A percentile compares a stretch with the other conserved stretches of the same genome.
These are phyloP conservation scores for Globia sparganii DNA, from an alignment of 2,888 invertebrate species.

Conservation along the genomic window DNA sequence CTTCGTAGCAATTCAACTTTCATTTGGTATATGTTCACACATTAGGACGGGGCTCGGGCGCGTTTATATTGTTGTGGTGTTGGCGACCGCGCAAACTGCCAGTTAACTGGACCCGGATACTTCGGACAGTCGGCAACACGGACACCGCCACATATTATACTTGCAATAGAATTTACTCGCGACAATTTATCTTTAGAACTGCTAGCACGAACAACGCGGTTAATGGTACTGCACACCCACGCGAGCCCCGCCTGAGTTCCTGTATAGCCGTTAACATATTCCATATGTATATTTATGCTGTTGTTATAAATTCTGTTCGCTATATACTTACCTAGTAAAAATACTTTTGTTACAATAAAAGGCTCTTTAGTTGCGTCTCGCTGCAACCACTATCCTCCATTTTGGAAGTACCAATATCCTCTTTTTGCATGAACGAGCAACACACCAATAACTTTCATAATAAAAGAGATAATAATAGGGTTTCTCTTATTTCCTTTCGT, in stretches of 20 bases:
- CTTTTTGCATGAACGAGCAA: constrained; percentile 63
- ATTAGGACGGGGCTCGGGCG: constrained; percentile 68
- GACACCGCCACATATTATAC: constrained; percentile 65
- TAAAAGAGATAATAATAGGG: constrained; percentile 66
- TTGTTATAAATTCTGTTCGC: constrained; percentile 16
- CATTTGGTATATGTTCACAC: constrained; percentile 73
- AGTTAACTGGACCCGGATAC: constrained; percentile 70
- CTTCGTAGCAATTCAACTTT: constrained; percentile 71
- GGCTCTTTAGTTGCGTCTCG: constrained; percentile 13
- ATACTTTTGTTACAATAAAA: constrained; percentile 20
- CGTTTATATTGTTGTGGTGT: constrained; percentile 79
- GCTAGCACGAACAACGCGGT: constrained; percentile 55
- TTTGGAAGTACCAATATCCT: constrained; percentile 43
- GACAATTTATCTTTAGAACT: constrained; percentile 65
- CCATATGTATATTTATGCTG: constrained; percentile 31
- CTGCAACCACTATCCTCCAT: constrained; percentile 20
- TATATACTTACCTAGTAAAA: not conserved
- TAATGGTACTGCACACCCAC: constrained; percentile 62
- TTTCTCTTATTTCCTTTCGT: constrained; percentile 72
- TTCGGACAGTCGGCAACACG: constrained; percentile 60
- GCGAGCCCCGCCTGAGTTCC: constrained; percentile 25
- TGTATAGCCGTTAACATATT: constrained; percentile 33
- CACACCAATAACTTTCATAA: constrained; percentile 63
- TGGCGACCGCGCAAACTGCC: constrained; percentile 73
- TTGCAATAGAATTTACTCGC: constrained; percentile 72